phyloP scores from a whole-genome alignment of 2,113 vertebrate genomes.

The Myiopsitta monachus region DNA sequence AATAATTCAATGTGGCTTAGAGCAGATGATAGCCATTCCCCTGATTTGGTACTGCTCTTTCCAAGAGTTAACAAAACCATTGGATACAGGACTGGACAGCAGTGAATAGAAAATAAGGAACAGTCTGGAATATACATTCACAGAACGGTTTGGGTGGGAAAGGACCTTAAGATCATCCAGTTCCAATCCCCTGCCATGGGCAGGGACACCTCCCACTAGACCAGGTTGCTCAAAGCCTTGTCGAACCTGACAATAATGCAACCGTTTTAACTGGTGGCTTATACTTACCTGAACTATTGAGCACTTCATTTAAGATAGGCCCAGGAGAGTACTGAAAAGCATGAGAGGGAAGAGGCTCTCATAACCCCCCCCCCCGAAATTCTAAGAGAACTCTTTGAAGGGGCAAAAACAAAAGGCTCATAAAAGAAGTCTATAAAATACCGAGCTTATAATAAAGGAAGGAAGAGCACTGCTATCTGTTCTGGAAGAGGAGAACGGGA shows the following conservation, averaged over 20 bases:
- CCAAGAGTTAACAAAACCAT: neutral
- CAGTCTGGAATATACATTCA: neutral
- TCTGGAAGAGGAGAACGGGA: neutral
- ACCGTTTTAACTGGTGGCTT: conserved; percentile 3
- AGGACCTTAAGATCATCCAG: neutral
- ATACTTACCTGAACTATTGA: neutral
- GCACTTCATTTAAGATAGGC: neutral
- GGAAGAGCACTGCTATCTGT: neutral
- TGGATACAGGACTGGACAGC: neutral
- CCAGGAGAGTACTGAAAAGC: neutral
- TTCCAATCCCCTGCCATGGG: neutral
- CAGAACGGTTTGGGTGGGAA: neutral
- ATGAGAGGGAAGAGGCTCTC: neutral
- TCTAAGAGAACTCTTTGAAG: neutral
- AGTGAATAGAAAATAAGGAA: neutral
- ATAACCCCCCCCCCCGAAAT: neutral
- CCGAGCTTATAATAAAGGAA: neutral
- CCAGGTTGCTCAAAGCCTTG: neutral
- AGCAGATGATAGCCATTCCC: neutral
- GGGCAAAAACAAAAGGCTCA: neutral
- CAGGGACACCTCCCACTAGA: neutral
- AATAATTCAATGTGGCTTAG: neutral
- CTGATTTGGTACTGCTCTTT: neutral
- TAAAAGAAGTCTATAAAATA: conserved; percentile 13
- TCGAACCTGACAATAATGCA: neutral